Conservation (phyloP, 2,888 invertebrate genomes). For the Cetonia aurata region DNA sequence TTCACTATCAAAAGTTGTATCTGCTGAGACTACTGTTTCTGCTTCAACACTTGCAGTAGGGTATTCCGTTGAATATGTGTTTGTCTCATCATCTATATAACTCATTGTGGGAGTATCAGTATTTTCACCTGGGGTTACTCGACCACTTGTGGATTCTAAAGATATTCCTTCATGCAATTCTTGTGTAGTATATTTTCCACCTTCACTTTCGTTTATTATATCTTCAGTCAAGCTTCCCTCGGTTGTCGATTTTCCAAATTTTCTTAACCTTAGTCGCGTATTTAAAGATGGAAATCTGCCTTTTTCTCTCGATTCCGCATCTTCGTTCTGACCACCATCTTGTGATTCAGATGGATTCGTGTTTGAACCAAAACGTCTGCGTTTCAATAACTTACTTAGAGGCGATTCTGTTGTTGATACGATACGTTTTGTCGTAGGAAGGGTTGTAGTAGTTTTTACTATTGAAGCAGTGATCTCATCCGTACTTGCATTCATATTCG, state of each 20-base stretch:
- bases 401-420: conserved; percentile 40
- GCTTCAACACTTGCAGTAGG: not conserved
- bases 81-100: not conserved
- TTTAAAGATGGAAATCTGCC: conserved; percentile 19
- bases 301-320: conserved; percentile 7
- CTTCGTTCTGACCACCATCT: not conserved
- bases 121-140: conserved; percentile 1
- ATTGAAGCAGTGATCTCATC: not conserved
- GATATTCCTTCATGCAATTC: conserved; percentile 1
- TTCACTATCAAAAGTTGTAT: conserved; percentile 1
- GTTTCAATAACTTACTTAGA: conserved; percentile 36
- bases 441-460: not conserved
- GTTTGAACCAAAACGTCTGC: conserved; percentile 33
- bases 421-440: conserved; percentile 22
- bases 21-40: conserved; percentile 1
- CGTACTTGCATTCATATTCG: not conserved
- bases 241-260: not conserved
- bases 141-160: not conserved
- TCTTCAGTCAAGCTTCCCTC: not conserved
- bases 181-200: conserved; percentile 4
- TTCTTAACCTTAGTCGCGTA: conserved; percentile 11
- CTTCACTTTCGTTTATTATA: not conserved
- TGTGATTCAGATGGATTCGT: not conserved
- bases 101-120: not conserved
- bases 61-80: not conserved